Evolutionary conservation across 2,888 invertebrate genomes (phyloP).

Genomic region (Zhengitettix transpicula): DNA sequence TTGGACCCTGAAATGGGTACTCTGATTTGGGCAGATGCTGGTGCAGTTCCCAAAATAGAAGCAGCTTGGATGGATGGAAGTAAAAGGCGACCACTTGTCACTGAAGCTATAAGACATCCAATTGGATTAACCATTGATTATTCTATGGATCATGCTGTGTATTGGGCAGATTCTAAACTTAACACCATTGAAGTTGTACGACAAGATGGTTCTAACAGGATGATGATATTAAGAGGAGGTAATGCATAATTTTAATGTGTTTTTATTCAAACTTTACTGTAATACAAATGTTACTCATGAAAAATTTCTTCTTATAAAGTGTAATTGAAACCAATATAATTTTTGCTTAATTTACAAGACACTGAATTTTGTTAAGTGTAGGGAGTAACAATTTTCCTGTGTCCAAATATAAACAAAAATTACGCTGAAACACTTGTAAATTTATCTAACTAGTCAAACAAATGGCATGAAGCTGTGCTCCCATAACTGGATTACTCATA

Average conservation of each 20-base stretch:
- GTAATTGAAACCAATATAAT: too few relatives aligned
- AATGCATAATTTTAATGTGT: not conserved
- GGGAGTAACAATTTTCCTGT: too few relatives aligned
- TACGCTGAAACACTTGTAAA: too few relatives aligned
- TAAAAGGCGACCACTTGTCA: slow-evolving; percentile 63
- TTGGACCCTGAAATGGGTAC: slow-evolving; percentile 72
- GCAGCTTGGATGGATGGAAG: slow-evolving; percentile 94
- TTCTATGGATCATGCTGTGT: slow-evolving; percentile 73
- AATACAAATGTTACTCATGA: too few relatives aligned
- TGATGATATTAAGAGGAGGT: slow-evolving; percentile 50
- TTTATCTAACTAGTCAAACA: too few relatives aligned
- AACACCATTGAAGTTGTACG: slow-evolving; percentile 77
- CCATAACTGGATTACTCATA: too few relatives aligned
- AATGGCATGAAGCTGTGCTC: too few relatives aligned
- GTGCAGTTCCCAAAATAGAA: slow-evolving; percentile 83
- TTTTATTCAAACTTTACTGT: not conserved
- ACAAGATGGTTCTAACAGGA: slow-evolving; percentile 62
- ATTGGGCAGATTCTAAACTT: slow-evolving; percentile 90
- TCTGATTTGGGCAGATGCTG: slow-evolving; percentile 90
- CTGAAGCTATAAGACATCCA: slow-evolving; percentile 70
- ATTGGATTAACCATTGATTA: slow-evolving; percentile 82
- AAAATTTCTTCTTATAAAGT: too few relatives aligned
- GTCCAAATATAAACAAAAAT: too few relatives aligned
- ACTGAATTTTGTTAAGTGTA: too few relatives aligned
- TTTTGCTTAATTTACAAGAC: too few relatives aligned